These are phyloP conservation scores for Scomberomorus guttatus DNA, from an alignment of 2,797 vertebrate genomes.

Conservation along the genomic window DNA sequence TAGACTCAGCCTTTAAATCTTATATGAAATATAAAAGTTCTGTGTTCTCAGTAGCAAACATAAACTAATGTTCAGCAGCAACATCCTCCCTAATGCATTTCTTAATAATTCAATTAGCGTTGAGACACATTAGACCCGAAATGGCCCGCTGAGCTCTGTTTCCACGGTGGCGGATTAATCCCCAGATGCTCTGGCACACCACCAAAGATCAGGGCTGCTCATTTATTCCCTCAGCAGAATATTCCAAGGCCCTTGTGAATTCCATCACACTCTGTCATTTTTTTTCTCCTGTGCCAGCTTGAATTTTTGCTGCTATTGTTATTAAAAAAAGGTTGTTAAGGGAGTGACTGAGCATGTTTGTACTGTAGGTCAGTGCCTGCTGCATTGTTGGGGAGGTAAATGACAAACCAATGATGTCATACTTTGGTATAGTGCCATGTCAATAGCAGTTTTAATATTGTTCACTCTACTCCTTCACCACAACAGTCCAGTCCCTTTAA, in stretches of 20 bases:
- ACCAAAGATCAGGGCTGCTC: conserved; percentile 43
- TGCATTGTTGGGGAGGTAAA: neutral
- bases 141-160: conserved; percentile 29
- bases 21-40: too few species aligned
- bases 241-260: conserved; percentile 45
- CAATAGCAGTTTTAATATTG: neutral
- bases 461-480: neutral
- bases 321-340: conserved; percentile 16
- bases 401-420: neutral
- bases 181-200: conserved; percentile 46
- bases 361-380: conserved; percentile 23
- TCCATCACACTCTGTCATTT: conserved; percentile 38
- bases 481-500: too few species aligned
- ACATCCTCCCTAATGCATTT: conserved; percentile 27
- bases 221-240: conserved; percentile 57
- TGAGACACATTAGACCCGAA: conserved; percentile 27
- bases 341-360: conserved; percentile 13
- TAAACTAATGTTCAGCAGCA: neutral
- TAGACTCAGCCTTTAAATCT: too few species aligned
- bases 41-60: too few species aligned
- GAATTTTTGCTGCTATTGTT: conserved; percentile 22
- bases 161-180: conserved; percentile 55
- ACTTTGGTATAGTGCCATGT: neutral
- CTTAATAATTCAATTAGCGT: conserved; percentile 40
- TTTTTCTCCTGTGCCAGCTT: too few species aligned